Evolutionary conservation across 2,888 invertebrate species (phyloP), one percentile per base, ranked within the genome.

Genomic region (Metalampra italica): DNA sequence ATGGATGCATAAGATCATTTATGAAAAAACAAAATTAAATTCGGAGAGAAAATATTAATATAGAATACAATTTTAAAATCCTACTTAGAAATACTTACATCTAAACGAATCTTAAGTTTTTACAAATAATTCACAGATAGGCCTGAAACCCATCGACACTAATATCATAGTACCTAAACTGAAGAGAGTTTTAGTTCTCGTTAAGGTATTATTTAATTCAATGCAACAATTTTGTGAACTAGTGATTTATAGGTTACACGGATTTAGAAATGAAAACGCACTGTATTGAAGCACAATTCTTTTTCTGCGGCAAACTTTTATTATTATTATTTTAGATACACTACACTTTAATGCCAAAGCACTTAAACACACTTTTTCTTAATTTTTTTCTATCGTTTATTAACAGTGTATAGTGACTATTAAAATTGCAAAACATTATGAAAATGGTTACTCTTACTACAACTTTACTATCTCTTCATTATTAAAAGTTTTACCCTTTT

Each of bases 151-250:
- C 62, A 66, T 61, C 62, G 62, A 69, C 64, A 62, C 60, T 68
- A 66, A 73, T 56, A 64, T 64, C 51, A 59, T 64, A 61, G 55
- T 70, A 53, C 58, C 70, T 56, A 59, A 76, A 67, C 62, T 79
- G 71, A 77, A 72, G 56, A 75, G 73, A 72, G 57, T 82, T 51
- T 72, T 72, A 61, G 70, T 80, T 58, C 73, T 83, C 54, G 71
- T 78, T 54, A 81, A 84, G 83, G 83, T 84, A 82, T 68, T 55
- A 49, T 59, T 50, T 52, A 46, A 45, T 22, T 22, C 47, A 61
- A 62, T 51, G 60, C 55, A 60, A 55, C 45, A 59, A 50, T 29
- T n/a, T 32, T 58, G 53, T 43, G 47, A 49, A 34, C 44, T 47
- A 44, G 45, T 51, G 42, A 47, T 9, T 47, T n/a, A 41, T 52